Evolutionary conservation across 2,888 invertebrate species (phyloP).

Genomic region (Acleris holmiana): DNA sequence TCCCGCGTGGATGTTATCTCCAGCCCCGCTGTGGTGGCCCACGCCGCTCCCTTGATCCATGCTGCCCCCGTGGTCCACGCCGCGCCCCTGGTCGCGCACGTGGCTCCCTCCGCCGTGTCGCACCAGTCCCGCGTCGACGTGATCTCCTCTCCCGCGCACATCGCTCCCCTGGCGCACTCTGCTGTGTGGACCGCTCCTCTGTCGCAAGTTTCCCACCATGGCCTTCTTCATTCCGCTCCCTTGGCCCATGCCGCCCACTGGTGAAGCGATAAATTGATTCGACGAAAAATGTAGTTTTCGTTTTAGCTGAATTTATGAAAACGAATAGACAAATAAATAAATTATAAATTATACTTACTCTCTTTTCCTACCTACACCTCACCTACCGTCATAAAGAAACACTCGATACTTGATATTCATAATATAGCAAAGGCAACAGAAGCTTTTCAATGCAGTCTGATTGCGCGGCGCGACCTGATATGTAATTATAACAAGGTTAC

Average conservation of each 20-base stretch:
- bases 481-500: constrained; percentile 32
- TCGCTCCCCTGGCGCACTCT: constrained; percentile 46
- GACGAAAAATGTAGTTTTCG: constrained; percentile 71
- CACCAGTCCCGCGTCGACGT: constrained; percentile 46
- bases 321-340: constrained; percentile 71
- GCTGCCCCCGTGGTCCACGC: constrained; percentile 62
- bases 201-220: constrained; percentile 52
- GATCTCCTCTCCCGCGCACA: constrained; percentile 36
- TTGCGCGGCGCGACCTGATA: constrained; percentile 22
- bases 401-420: constrained; percentile 16
- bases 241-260: constrained; percentile 53
- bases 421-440: constrained; percentile 23
- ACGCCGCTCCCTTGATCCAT: constrained; percentile 50
- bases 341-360: constrained; percentile 44
- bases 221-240: constrained; percentile 45
- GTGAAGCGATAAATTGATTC: constrained; percentile 61
- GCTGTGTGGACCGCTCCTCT: constrained; percentile 61
- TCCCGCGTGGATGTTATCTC: constrained; percentile 68
- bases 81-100: constrained; percentile 44
- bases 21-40: constrained; percentile 54
- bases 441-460: constrained; percentile 27
- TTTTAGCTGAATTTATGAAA: constrained; percentile 64
- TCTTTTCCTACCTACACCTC: not conserved
- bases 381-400: not conserved
- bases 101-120: constrained; percentile 58